Percentiles rank a stretch among this genome's conserved stretches.
Conservation (phyloP, 2,113 vertebrate genomes). For the Brachyhypopomus occidentalis region DNA sequence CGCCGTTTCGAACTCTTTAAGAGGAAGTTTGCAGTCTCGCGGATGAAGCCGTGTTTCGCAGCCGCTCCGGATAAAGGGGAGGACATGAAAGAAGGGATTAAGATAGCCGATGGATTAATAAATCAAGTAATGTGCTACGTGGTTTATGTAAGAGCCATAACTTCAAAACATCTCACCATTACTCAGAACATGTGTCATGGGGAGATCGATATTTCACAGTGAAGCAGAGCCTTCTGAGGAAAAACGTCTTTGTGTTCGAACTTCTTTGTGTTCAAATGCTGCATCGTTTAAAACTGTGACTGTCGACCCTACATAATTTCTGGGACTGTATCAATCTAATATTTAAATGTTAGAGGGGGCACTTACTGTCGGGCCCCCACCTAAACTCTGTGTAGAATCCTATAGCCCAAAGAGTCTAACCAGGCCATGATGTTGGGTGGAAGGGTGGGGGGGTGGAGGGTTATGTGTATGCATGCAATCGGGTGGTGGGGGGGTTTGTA, state of each 20-base stretch:
- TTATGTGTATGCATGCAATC: too few relatives aligned
- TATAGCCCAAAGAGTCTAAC: too few relatives aligned
- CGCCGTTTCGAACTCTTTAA: conserved; percentile 71
- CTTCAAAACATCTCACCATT: conserved; percentile 31
- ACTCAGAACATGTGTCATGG: conserved; percentile 35
- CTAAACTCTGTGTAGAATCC: too few relatives aligned
- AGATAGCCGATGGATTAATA: conserved; percentile 55
- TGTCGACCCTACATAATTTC: too few relatives aligned
- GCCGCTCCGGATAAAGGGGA: conserved; percentile 36
- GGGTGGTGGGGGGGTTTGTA: too few relatives aligned
- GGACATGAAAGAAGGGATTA: conserved; percentile 57
- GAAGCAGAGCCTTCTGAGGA: not conserved
- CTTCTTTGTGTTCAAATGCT: not conserved
- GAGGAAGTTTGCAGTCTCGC: conserved; percentile 71
- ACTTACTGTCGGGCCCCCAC: too few relatives aligned
- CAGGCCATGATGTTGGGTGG: too few relatives aligned
- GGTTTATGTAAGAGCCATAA: conserved; percentile 43
- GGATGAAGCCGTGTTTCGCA: not conserved
- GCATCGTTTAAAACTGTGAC: not conserved
- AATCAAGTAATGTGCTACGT: conserved; percentile 59
- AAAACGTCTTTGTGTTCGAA: not conserved
- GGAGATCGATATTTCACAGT: conserved; percentile 13
- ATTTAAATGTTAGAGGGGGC: too few relatives aligned
- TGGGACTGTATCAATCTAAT: too few relatives aligned
- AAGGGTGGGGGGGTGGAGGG: too few relatives aligned